These are phyloP conservation scores for Hyposmocoma kahamanoa DNA, from an alignment of 1,140 invertebrate species.

Conservation along the genomic window DNA sequence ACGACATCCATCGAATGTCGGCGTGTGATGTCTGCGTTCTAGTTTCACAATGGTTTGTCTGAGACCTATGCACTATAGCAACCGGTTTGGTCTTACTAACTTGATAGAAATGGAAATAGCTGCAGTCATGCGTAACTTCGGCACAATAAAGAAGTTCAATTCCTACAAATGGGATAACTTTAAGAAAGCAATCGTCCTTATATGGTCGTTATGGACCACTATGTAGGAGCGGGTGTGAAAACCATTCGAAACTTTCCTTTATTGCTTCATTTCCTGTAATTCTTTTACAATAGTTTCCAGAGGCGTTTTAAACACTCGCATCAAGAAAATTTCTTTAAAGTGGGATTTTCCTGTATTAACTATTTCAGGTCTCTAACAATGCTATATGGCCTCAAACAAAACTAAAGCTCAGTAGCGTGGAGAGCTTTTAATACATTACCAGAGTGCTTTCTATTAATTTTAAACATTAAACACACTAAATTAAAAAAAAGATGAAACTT, in stretches of 20 bases:
- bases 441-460: too few relatives aligned
- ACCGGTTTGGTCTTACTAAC: conserved; percentile 37
- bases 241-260: conserved; percentile 60
- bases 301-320: conserved; percentile 14
- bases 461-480: too few relatives aligned
- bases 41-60: conserved; percentile 34
- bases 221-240: conserved; percentile 51
- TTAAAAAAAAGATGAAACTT: too few relatives aligned
- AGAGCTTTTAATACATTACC: too few relatives aligned
- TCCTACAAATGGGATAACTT: conserved; percentile 67
- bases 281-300: conserved; percentile 29
- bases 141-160: conserved; percentile 65
- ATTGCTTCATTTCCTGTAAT: conserved; percentile 52
- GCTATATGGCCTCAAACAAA: too few relatives aligned
- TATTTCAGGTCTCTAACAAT: too few relatives aligned
- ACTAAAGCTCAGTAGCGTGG: too few relatives aligned
- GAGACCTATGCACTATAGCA: conserved; percentile 21
- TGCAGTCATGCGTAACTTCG: conserved; percentile 53
- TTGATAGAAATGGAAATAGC: conserved; percentile 63
- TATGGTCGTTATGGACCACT: conserved; percentile 65
- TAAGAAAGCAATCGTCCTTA: conserved; percentile 69
- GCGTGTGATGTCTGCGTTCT: conserved; percentile 18
- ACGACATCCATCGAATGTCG: conserved; percentile 10
- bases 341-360: background rate
- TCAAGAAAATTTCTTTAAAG: background rate